Evolutionary conservation across 1,140 invertebrate species (phyloP).

Genomic region (Drosophila equinoxialis): DNA sequence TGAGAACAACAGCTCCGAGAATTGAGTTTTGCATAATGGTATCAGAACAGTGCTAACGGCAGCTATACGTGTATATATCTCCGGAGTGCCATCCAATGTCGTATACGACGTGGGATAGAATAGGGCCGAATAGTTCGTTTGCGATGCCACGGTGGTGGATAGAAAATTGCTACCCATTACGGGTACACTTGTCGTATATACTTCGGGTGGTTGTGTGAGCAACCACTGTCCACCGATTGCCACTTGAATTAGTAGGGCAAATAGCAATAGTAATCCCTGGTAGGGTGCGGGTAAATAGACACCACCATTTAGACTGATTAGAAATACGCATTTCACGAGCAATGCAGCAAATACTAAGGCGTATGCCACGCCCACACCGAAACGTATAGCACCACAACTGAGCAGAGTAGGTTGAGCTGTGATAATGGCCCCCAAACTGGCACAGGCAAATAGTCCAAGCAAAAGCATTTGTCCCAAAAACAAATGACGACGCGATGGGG

Average conservation of each 20-base stretch:
- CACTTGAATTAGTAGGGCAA: conserved; percentile 94
- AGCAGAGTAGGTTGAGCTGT: conserved; percentile 90
- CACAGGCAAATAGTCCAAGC: conserved; percentile 92
- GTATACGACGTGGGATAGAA: conserved; percentile 81
- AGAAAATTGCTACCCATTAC: conserved; percentile 69
- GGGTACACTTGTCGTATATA: conserved; percentile 84
- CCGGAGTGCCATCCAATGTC: conserved; percentile 62
- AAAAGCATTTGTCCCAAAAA: conserved; percentile 96
- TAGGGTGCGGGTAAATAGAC: conserved; percentile 97
- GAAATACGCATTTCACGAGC: conserved; percentile 96
- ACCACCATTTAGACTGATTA: conserved; percentile 94
- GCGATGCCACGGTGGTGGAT: conserved; percentile 68
- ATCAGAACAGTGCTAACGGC: conserved; percentile 80
- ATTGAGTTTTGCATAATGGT: conserved; percentile 86
- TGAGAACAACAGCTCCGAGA: conserved; percentile 89
- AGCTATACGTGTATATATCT: conserved; percentile 74
- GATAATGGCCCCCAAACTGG: conserved; percentile 90
- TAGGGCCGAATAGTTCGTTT: conserved; percentile 64
- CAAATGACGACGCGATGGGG: conserved; percentile 92
- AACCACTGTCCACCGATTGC: conserved; percentile 95
- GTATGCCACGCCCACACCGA: conserved; percentile 93
- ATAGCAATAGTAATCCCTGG: conserved; percentile 94
- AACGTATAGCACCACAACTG: conserved; percentile 92
- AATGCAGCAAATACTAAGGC: conserved; percentile 95
- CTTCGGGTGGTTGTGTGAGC: conserved; percentile 88